Evolutionary conservation across 1,140 invertebrate species (phyloP).

Genomic region (Ericerus pela): DNA sequence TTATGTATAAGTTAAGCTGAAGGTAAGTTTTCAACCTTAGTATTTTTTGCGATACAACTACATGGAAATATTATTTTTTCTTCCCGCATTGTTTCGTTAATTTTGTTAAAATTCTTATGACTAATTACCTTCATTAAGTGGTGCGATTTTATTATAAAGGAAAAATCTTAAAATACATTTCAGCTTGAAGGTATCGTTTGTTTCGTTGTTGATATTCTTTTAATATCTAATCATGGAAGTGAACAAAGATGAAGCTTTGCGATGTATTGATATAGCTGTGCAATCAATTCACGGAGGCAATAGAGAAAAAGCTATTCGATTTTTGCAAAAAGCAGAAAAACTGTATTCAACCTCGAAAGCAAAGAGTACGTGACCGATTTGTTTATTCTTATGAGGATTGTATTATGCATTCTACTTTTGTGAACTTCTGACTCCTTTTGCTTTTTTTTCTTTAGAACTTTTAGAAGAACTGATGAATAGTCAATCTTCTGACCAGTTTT

Average conservation of each 20-base stretch:
- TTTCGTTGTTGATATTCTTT: too few species aligned
- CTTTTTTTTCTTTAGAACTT: slow-evolving; percentile 3
- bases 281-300: slow-evolving; percentile 56
- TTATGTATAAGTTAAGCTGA: too few species aligned
- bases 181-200: too few species aligned
- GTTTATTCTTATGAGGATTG: neutral
- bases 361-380: slow-evolving; percentile 44
- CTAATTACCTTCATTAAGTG: too few species aligned
- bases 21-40: too few species aligned
- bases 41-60: too few species aligned
- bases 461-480: slow-evolving; percentile 2
- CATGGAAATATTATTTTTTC: too few species aligned
- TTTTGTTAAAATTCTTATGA: too few species aligned
- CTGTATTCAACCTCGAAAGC: slow-evolving; percentile 70
- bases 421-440: neutral
- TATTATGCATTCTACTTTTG: too few species aligned
- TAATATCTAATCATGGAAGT: slow-evolving; percentile 73
- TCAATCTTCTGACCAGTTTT: neutral
- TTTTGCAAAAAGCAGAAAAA: slow-evolving; percentile 69
- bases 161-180: too few species aligned
- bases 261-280: slow-evolving; percentile 72
- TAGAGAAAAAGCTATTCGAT: slow-evolving; percentile 73
- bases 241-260: slow-evolving; percentile 84
- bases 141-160: too few species aligned
- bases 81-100: too few species aligned